Evolutionary conservation across 1,140 invertebrate species (phyloP).

Genomic region (Maniola jurtina): DNA sequence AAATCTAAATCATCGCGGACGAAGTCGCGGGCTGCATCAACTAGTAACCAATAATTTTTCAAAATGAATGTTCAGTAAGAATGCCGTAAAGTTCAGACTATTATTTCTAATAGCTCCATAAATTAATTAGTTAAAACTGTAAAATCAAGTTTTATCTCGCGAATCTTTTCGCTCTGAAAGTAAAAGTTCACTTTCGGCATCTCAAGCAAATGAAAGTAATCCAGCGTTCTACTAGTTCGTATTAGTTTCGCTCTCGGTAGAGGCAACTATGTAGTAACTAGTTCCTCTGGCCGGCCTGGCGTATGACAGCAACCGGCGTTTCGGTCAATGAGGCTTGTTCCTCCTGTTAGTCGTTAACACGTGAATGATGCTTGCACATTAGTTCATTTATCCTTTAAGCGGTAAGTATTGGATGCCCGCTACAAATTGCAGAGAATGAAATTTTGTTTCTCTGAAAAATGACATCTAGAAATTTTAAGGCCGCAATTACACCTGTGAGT

Average conservation of each 20-base stretch:
- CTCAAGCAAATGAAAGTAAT: slow-evolving; percentile 69
- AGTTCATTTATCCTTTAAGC: too few species aligned
- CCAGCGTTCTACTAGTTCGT: slow-evolving; percentile 49
- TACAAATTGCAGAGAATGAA: too few species aligned
- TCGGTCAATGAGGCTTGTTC: neutral
- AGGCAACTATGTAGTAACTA: slow-evolving; percentile 24
- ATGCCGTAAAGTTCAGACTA: neutral
- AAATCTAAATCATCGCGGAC: too few species aligned
- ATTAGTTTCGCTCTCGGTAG: slow-evolving; percentile 65
- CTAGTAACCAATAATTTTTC: too few species aligned
- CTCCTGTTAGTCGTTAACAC: neutral
- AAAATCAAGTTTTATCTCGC: slow-evolving; percentile 13
- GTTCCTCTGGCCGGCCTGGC: slow-evolving; percentile 16
- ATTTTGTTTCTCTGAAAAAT: too few species aligned
- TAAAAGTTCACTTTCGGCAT: slow-evolving; percentile 73
- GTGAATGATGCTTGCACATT: neutral
- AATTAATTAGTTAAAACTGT: neutral
- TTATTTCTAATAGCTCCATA: neutral
- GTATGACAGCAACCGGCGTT: neutral
- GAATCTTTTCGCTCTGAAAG: slow-evolving; percentile 45
- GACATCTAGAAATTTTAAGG: too few species aligned
- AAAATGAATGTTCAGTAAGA: too few species aligned
- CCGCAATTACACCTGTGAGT: too few species aligned
- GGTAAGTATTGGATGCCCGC: too few species aligned
- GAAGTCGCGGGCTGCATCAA: too few species aligned